These are phyloP conservation scores for Conus canariensis DNA, from an alignment of 2,888 invertebrate species.

Conservation along the genomic window DNA sequence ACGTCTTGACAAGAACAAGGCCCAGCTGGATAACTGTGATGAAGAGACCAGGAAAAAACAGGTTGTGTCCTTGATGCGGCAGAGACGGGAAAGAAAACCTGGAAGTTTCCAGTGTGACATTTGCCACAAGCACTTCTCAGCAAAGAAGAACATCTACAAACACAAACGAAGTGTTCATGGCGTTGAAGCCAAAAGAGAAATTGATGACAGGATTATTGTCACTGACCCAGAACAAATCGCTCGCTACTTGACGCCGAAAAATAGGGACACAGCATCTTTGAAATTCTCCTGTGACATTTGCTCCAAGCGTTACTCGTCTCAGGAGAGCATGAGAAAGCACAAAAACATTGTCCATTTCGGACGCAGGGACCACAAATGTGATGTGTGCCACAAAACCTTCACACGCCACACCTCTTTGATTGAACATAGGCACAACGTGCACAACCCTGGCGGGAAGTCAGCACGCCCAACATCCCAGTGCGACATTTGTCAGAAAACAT, in stretches of 20 bases:
- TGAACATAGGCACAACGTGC: not conserved
- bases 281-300: conserved; percentile 17
- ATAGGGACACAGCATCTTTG: not conserved
- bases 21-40: not conserved
- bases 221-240: not conserved
- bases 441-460: not conserved
- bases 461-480: not conserved
- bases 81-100: not conserved
- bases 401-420: not conserved
- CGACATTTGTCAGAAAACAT: not conserved
- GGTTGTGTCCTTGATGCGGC: too few species aligned
- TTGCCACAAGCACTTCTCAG: not conserved
- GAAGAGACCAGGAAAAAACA: not conserved
- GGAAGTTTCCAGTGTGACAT: not conserved
- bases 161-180: conserved; percentile 14
- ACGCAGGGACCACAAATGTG: not conserved
- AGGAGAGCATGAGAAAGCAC: conserved; percentile 13
- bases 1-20: not conserved
- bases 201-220: not conserved
- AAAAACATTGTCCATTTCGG: not conserved
- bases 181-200: too few species aligned
- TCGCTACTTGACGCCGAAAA: not conserved
- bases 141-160: not conserved
- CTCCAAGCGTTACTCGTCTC: not conserved
- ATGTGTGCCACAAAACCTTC: not conserved